Conservation (phyloP, 2,888 invertebrate species). For the Athrips mouffetella region DNA sequence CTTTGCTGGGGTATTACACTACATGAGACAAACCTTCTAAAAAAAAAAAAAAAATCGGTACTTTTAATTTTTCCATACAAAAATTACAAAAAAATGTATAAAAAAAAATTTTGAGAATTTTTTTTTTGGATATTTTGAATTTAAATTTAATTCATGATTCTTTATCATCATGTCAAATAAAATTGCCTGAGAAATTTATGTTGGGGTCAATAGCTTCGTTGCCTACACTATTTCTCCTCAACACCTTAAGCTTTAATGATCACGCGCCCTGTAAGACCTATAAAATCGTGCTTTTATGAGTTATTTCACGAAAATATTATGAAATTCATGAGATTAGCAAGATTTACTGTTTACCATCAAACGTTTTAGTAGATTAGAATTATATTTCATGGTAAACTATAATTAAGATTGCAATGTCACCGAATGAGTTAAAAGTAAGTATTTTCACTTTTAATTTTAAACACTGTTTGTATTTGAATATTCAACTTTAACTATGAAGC, state of each 20-base stretch:
- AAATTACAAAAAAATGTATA: no score
- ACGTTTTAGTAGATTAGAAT: slow-evolving; percentile 32
- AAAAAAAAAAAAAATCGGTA: no score
- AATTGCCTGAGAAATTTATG: no score
- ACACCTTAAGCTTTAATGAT: background rate
- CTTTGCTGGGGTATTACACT: no score
- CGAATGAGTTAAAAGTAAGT: slow-evolving; percentile 40
- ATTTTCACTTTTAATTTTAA: background rate
- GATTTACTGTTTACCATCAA: slow-evolving; percentile 23
- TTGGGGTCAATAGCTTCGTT: background rate
- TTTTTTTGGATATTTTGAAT: no score
- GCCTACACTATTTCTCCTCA: background rate
- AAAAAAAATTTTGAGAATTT: no score
- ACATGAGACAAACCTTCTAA: no score
- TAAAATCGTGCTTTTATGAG: slow-evolving; percentile 16
- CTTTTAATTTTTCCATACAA: no score
- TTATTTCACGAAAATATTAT: slow-evolving; percentile 19
- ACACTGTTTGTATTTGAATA: background rate
- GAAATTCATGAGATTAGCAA: slow-evolving; percentile 25
- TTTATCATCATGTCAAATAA: no score
- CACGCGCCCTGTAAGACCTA: background rate
- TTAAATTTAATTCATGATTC: no score
- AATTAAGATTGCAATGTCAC: slow-evolving; percentile 51
- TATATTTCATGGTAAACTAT: slow-evolving; percentile 44
- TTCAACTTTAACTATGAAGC: no score